These are phyloP conservation scores for Raja brachyura DNA, from an alignment of 2,113 vertebrate genomes.

Conservation along the genomic window DNA sequence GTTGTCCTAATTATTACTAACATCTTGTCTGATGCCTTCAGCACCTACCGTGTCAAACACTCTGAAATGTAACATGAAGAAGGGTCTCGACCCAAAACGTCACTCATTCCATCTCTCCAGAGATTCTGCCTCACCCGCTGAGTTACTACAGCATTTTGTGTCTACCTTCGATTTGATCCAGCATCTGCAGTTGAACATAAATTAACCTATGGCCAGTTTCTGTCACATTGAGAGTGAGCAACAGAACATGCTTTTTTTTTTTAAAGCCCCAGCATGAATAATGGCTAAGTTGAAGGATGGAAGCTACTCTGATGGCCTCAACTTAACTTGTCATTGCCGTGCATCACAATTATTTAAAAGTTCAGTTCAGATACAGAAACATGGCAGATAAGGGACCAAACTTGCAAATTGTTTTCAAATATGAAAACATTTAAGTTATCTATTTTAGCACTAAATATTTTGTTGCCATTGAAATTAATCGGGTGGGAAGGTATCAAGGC, in stretches of 20 bases:
- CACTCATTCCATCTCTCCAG: too few species aligned
- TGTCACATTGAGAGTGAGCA: neutral
- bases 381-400: neutral
- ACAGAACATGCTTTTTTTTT: neutral
- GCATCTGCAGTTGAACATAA: too few species aligned
- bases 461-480: neutral
- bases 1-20: neutral
- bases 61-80: neutral
- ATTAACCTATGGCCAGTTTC: neutral
- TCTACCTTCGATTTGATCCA: too few species aligned
- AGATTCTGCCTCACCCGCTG: too few species aligned
- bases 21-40: neutral
- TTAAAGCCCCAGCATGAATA: neutral
- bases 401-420: neutral
- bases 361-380: neutral
- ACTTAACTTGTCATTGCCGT: neutral
- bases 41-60: neutral
- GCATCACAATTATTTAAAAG: neutral
- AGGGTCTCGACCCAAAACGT: too few species aligned
- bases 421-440: neutral
- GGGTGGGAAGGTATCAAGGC: neutral
- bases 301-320: neutral
- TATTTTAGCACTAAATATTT: neutral
- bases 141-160: too few species aligned
- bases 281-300: neutral